Evolutionary conservation across 2,888 invertebrate genomes (phyloP).

Genomic region (Nomada ruficornis): DNA sequence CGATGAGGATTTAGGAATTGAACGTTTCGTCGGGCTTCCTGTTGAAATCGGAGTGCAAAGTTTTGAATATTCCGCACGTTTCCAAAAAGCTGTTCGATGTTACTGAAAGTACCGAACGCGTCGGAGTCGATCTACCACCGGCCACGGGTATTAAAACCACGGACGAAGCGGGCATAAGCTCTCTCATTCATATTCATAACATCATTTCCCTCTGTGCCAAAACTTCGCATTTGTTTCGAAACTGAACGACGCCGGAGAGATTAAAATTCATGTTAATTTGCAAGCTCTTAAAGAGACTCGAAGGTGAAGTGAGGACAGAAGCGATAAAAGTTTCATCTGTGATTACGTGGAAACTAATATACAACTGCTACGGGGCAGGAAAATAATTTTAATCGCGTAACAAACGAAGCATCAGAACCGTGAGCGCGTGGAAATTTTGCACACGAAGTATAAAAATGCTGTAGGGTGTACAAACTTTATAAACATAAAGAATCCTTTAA

Average conservation of each 20-base stretch:
- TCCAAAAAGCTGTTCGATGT: conserved; percentile 12
- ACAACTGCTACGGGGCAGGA: no score
- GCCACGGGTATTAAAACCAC: conserved; percentile 34
- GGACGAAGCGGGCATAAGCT: conserved; percentile 33
- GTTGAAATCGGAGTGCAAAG: no score
- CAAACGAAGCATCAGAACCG: no score
- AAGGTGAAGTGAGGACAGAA: not conserved
- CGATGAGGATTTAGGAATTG: no score
- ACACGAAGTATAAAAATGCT: no score
- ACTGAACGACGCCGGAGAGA: conserved; percentile 12
- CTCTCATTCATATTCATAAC: conserved; percentile 61
- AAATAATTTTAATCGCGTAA: no score
- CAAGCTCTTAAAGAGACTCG: not conserved
- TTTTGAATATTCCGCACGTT: conserved; percentile 7
- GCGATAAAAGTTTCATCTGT: not conserved
- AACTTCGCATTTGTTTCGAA: conserved; percentile 27
- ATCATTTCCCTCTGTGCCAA: conserved; percentile 20
- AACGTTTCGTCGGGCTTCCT: not conserved
- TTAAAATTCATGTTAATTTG: conserved; percentile 28
- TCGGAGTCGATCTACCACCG: conserved; percentile 19
- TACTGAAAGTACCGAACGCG: conserved; percentile 23
- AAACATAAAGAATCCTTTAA: no score
- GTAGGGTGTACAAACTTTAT: no score
- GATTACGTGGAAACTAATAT: not conserved
- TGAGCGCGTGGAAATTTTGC: no score